Evolutionary conservation across 2,113 vertebrate genomes (phyloP).

Genomic region (Coreoperca whiteheadi): DNA sequence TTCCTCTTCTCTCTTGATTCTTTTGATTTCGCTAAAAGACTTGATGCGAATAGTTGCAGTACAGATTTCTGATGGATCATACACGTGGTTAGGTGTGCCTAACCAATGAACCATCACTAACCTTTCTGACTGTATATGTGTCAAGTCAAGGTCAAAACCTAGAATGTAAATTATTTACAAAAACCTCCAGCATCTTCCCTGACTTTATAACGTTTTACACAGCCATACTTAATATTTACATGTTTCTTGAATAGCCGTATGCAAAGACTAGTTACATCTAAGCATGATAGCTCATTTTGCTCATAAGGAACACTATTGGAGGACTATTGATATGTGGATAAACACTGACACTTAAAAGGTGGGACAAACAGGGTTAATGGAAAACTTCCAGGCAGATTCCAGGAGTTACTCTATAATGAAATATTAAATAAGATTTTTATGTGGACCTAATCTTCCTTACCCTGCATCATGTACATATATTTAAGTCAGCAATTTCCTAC

Average conservation of each 20-base stretch:
- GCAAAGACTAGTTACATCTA: neutral
- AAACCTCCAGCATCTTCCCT: neutral
- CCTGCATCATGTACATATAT: constrained; percentile 27
- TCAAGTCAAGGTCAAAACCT: neutral
- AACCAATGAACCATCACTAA: neutral
- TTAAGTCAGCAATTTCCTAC: constrained; percentile 26
- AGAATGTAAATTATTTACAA: neutral
- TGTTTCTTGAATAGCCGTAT: neutral
- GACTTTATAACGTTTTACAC: neutral
- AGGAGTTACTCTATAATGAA: constrained; percentile 20
- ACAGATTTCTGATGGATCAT: too few relatives aligned
- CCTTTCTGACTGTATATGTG: neutral
- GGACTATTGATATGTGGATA: neutral
- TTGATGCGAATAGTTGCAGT: too few relatives aligned
- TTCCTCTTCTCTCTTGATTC: neutral
- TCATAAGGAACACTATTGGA: neutral
- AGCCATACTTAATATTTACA: neutral
- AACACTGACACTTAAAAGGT: neutral
- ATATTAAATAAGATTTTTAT: constrained; percentile 26
- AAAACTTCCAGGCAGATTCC: neutral
- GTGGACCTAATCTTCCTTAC: neutral
- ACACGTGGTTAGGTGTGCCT: too few relatives aligned
- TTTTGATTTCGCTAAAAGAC: too few relatives aligned
- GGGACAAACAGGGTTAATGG: neutral
- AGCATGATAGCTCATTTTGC: neutral